These are phyloP conservation scores for Ophion ellenae DNA, from an alignment of 2,888 invertebrate species.

Conservation along the genomic window DNA sequence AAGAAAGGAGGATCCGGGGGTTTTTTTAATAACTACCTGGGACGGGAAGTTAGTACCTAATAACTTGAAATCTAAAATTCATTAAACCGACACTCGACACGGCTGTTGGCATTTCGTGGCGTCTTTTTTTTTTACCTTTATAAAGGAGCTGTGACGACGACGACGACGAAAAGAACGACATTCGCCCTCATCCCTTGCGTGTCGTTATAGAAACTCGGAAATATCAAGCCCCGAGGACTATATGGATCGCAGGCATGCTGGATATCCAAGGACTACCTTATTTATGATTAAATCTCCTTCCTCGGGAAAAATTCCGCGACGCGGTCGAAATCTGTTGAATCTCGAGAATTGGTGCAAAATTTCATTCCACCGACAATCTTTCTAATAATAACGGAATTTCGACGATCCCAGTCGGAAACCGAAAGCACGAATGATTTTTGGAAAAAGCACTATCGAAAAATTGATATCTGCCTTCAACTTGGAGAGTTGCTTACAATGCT, in stretches of 20 bases:
- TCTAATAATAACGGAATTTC: no score
- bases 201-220: slow-evolving; percentile 52
- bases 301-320: not conserved
- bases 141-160: slow-evolving; percentile 57
- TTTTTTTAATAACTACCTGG: slow-evolving; percentile 77
- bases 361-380: not conserved
- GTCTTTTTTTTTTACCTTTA: slow-evolving; percentile 47
- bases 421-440: no score
- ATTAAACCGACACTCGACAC: slow-evolving; percentile 74
- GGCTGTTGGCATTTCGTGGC: slow-evolving; percentile 43
- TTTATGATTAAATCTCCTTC: slow-evolving; percentile 16
- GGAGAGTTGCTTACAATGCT: no score
- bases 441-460: no score
- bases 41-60: slow-evolving; percentile 74
- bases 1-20: not conserved
- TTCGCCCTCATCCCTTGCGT: slow-evolving; percentile 44
- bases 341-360: not conserved
- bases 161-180: slow-evolving; percentile 27
- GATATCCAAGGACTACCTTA: slow-evolving; percentile 35
- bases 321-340: not conserved
- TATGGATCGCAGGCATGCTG: slow-evolving; percentile 29
- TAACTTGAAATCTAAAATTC: slow-evolving; percentile 81
- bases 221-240: slow-evolving; percentile 57
- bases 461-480: no score
- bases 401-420: no score